Evolutionary conservation across 1,140 invertebrate species (phyloP).

Genomic region (Hycleus phaleratus): DNA sequence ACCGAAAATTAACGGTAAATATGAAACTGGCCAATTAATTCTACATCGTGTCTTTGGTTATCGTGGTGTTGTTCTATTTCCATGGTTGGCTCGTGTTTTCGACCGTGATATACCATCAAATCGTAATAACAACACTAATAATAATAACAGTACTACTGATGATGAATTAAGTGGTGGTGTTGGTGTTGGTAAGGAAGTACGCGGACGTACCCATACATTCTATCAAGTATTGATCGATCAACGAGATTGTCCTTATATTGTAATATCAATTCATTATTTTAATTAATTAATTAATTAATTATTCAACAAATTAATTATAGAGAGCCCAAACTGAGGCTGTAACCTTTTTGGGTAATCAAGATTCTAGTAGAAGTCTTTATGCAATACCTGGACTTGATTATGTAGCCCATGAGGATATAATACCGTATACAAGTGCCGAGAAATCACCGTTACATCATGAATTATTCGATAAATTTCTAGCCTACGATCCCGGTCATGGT

Average conservation of each 20-base stretch:
- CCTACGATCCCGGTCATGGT: conserved; percentile 71
- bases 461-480: conserved; percentile 92
- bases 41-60: conserved; percentile 94
- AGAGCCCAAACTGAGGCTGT: conserved; percentile 94
- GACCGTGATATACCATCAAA: conserved; percentile 72
- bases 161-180: no score
- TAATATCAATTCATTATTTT: conserved; percentile 39
- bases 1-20: conserved; percentile 80
- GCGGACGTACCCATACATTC: conserved; percentile 86
- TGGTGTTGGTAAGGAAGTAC: conserved; percentile 75
- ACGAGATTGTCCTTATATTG: conserved; percentile 91
- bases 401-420: conserved; percentile 91
- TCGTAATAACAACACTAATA: conserved; percentile 31
- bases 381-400: conserved; percentile 95
- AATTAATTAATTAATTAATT: no score
- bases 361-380: conserved; percentile 86
- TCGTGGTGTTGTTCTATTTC: conserved; percentile 89
- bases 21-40: conserved; percentile 92
- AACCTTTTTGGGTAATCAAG: conserved; percentile 94
- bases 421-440: conserved; percentile 76
- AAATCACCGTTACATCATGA: conserved; percentile 85
- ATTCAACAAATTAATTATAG: conserved; percentile 50
- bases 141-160: conserved; percentile 1
- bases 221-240: conserved; percentile 96
- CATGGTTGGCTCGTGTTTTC: conserved; percentile 90